Evolutionary conservation across 2,113 vertebrate species (phyloP).

Genomic region (Gymnarchus niloticus): DNA sequence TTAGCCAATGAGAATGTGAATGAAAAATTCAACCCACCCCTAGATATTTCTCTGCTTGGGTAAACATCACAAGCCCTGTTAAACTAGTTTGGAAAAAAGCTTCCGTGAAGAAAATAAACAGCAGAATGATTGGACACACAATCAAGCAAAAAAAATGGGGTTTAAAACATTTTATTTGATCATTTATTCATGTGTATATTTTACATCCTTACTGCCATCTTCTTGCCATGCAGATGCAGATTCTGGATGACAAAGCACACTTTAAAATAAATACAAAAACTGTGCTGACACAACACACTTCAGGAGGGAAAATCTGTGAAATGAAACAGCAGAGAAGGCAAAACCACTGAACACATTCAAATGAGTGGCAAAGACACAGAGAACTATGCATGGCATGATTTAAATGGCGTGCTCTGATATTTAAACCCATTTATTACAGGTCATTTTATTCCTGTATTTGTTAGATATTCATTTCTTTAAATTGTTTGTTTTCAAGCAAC

Average conservation of each 20-base stretch:
- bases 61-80: not conserved
- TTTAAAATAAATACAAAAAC: not conserved
- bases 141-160: not conserved
- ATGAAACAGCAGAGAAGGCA: not conserved
- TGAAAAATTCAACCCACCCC: not conserved
- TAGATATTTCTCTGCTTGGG: not conserved
- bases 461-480: not conserved
- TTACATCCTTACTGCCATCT: not conserved
- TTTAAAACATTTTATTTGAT: not conserved
- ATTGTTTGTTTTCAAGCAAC: not conserved
- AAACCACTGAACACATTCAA: not conserved
- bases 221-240: not conserved
- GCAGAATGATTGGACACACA: not conserved
- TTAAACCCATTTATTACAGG: not conserved
- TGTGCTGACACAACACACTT: not conserved
- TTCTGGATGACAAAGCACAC: not conserved
- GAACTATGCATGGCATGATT: not conserved
- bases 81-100: not conserved
- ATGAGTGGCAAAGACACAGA: not conserved
- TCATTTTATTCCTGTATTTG: not conserved
- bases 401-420: not conserved
- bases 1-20: not conserved
- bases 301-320: not conserved
- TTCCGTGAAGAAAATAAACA: not conserved
- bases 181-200: not conserved